These are phyloP conservation scores for Brachypodius melanocephalos DNA, from an alignment of 2,113 vertebrate species.

Conservation along the genomic window DNA sequence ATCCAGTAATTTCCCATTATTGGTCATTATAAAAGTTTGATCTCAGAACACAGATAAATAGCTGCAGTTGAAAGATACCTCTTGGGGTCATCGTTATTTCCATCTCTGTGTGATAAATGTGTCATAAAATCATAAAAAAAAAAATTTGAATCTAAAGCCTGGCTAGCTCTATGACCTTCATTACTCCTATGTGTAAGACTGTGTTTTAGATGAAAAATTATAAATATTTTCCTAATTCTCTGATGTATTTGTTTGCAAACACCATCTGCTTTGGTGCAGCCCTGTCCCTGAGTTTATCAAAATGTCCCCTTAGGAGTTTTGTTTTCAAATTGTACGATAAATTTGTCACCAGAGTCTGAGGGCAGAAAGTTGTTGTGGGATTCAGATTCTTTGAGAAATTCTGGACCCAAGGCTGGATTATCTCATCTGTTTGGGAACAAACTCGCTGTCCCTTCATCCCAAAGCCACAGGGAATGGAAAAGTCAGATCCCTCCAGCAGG, in stretches of 20 bases:
- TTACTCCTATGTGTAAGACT: background rate
- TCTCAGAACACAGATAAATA: background rate
- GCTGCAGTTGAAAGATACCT: background rate
- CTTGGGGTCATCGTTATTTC: background rate
- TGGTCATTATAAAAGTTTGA: background rate
- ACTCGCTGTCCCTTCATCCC: background rate
- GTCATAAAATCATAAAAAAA: background rate
- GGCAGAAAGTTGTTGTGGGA: background rate
- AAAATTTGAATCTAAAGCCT: background rate
- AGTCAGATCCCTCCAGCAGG: background rate
- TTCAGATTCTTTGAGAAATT: background rate
- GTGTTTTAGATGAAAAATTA: background rate
- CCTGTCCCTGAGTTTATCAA: background rate
- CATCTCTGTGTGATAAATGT: background rate
- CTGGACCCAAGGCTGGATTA: background rate
- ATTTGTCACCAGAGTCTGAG: background rate
- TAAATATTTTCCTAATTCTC: background rate
- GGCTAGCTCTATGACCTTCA: background rate
- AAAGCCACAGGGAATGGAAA: background rate
- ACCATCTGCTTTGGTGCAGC: background rate
- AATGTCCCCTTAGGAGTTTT: background rate
- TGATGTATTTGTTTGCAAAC: background rate
- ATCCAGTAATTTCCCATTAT: background rate
- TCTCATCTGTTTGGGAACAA: background rate
- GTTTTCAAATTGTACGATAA: background rate